Evolutionary conservation across 2,113 vertebrate species (phyloP).

Genomic region (Siphamia tubifer): DNA sequence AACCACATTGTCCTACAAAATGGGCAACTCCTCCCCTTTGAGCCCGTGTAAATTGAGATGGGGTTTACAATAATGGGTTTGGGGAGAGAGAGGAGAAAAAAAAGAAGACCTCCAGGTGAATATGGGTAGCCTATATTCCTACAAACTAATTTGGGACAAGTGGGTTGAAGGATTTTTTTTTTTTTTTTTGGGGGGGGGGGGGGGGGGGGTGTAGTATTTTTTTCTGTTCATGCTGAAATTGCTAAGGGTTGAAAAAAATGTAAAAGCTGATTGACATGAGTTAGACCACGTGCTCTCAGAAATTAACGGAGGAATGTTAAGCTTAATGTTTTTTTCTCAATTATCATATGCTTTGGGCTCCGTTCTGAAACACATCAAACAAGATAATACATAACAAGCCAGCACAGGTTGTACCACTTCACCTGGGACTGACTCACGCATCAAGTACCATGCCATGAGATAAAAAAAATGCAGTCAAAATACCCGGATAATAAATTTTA

Average conservation of each 20-base stretch:
- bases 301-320: too few species aligned
- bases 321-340: background rate
- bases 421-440: background rate
- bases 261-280: too few species aligned
- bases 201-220: background rate
- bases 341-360: background rate
- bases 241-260: background rate
- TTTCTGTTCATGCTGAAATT: background rate
- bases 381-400: background rate
- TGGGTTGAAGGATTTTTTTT: background rate
- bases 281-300: too few species aligned
- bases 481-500: background rate
- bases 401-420: background rate
- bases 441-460: background rate
- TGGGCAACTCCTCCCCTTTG: constrained; percentile 42
- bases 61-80: constrained; percentile 61
- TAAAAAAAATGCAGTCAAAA: constrained; percentile 14
- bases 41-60: constrained; percentile 53
- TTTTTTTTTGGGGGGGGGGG: too few species aligned
- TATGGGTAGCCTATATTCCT: constrained; percentile 25
- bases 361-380: background rate
- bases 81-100: background rate
- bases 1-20: constrained; percentile 46
- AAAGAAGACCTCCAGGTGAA: constrained; percentile 2
- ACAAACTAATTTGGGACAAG: background rate